Conservation (phyloP, 2,797 vertebrate species). For the Oryzias sinensis region DNA sequence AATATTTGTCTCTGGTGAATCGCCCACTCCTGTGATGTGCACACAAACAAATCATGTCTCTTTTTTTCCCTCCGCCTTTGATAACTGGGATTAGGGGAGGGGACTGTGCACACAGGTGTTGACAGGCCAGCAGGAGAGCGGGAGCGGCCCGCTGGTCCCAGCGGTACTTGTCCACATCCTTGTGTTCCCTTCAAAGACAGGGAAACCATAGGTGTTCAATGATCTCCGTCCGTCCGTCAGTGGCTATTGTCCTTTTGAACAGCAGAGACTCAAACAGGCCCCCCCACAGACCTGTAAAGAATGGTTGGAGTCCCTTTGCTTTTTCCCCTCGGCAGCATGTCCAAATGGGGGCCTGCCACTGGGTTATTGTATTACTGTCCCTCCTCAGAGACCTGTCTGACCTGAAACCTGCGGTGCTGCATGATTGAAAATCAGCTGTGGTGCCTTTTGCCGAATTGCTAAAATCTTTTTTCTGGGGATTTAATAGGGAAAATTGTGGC, state of each 20-base stretch:
- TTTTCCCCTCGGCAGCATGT: conserved; percentile 68
- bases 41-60: not conserved
- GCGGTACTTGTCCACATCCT: conserved; percentile 63
- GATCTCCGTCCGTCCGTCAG: conserved; percentile 58
- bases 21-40: conserved; percentile 7
- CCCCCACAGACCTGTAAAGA: conserved; percentile 67
- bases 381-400: conserved; percentile 57
- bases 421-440: conserved; percentile 75
- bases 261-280: conserved; percentile 57
- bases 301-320: conserved; percentile 61
- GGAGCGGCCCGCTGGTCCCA: conserved; percentile 56
- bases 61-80: conserved; percentile 37
- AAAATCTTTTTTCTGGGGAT: conserved; percentile 62
- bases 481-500: conserved; percentile 44
- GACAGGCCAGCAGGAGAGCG: conserved; percentile 55
- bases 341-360: conserved; percentile 72
- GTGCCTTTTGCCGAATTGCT: conserved; percentile 49
- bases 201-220: conserved; percentile 57
- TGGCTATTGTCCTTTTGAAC: conserved; percentile 63
- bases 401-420: conserved; percentile 69
- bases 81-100: conserved; percentile 38
- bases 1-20: conserved; percentile 22
- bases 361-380: conserved; percentile 73
- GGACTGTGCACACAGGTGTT: conserved; percentile 41
- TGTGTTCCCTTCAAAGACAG: conserved; percentile 67